phyloP scores from a whole-genome alignment of 2,113 vertebrate species.

The Paracanthobrama guichenoti region DNA sequence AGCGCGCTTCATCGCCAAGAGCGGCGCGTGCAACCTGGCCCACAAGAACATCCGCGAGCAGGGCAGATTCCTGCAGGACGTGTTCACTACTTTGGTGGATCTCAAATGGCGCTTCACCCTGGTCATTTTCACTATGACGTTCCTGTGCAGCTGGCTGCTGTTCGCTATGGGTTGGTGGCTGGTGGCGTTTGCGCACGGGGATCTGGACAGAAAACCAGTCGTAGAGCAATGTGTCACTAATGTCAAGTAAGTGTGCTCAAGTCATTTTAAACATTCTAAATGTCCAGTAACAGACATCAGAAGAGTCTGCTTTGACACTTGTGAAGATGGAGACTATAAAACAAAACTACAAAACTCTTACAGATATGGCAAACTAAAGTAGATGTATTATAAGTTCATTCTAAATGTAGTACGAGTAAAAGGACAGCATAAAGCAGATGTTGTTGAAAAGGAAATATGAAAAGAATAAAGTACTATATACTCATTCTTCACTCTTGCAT shows the following conservation, averaged over 20 bases:
- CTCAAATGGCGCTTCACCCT: conserved; percentile 97
- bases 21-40: conserved; percentile 95
- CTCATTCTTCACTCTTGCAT: not conserved
- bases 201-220: conserved; percentile 75
- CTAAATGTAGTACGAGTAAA: not conserved
- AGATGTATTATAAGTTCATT: not conserved
- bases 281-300: not conserved
- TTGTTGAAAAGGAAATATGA: not conserved
- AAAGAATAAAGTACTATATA: not conserved
- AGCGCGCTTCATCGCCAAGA: conserved; percentile 97
- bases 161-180: conserved; percentile 99
- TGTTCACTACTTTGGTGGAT: conserved; percentile 98
- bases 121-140: conserved; percentile 98
- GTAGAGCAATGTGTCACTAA: conserved; percentile 84
- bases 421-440: not conserved
- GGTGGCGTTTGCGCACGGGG: conserved; percentile 93
- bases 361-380: not conserved
- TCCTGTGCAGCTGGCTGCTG: conserved; percentile 97
- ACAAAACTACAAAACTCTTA: not conserved
- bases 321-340: not conserved
- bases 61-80: conserved; percentile 95
- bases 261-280: not conserved
- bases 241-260: conserved; percentile 83
- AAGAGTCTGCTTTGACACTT: not conserved
- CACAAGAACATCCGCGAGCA: conserved; percentile 99